A percentile compares a stretch with the other conserved stretches of the same genome.
Evolutionary conservation across 1,140 invertebrate species (phyloP).

Genomic region (Pentalonia nigronervosa): DNA sequence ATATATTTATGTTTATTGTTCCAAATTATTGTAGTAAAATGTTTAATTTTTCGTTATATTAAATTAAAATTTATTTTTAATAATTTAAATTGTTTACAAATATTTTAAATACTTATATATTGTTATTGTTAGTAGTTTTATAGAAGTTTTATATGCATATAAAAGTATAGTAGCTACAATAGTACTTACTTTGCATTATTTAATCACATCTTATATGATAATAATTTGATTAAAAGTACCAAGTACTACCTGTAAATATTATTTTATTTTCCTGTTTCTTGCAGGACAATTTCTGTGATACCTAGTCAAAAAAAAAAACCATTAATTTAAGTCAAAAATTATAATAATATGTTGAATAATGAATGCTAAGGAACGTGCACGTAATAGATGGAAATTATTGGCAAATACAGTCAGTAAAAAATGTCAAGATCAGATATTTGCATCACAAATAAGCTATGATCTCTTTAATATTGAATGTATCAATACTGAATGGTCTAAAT

Average conservation of each 20-base stretch:
- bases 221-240: background rate
- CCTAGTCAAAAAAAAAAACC: slow-evolving; percentile 44
- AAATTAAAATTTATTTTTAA: background rate
- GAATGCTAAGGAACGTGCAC: slow-evolving; percentile 64
- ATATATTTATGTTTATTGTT: background rate
- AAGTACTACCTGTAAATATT: slow-evolving; percentile 9
- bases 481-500: slow-evolving; percentile 67
- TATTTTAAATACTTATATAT: background rate
- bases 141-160: background rate
- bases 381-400: slow-evolving; percentile 74
- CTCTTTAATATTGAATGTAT: slow-evolving; percentile 55
- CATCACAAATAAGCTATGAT: slow-evolving; percentile 49
- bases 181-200: background rate
- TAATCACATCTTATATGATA: background rate
- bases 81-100: background rate
- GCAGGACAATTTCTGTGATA: slow-evolving; percentile 56
- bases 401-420: slow-evolving; percentile 71
- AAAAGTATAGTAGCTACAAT: background rate
- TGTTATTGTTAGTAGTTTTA: background rate
- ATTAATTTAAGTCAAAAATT: slow-evolving; percentile 50
- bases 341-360: slow-evolving; percentile 51
- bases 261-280: slow-evolving; percentile 57
- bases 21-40: background rate
- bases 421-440: slow-evolving; percentile 63
- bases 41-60: too few relatives aligned